phyloP scores from a whole-genome alignment of 2,797 vertebrate species.

The Astyanax mexicanus region DNA sequence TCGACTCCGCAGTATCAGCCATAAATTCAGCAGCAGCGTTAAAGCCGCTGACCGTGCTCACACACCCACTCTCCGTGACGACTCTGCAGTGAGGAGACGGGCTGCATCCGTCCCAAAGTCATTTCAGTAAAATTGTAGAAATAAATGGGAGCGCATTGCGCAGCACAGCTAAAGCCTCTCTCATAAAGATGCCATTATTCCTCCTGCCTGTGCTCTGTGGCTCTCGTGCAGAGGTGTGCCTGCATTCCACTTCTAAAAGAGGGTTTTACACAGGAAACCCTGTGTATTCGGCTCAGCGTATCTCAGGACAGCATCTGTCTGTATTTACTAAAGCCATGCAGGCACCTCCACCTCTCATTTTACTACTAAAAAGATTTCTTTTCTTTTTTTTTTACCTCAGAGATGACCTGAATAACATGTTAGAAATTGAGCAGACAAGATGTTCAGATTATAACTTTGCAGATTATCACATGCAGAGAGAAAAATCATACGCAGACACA shows the following conservation, averaged over 20 bases:
- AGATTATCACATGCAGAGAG: too few relatives aligned
- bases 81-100: constrained; percentile 24
- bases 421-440: too few relatives aligned
- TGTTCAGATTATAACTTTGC: too few relatives aligned
- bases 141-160: constrained; percentile 48
- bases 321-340: constrained; percentile 3
- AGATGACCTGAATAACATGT: too few relatives aligned
- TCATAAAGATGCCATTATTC: constrained; percentile 10
- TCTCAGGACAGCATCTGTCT: background rate
- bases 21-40: constrained; percentile 44
- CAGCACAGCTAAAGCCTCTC: constrained; percentile 16
- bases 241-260: background rate
- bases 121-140: constrained; percentile 59
- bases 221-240: background rate
- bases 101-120: constrained; percentile 27
- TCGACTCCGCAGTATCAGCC: constrained; percentile 14
- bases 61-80: constrained; percentile 30
- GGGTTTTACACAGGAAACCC: background rate
- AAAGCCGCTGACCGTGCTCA: constrained; percentile 49
- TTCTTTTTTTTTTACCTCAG: too few relatives aligned
- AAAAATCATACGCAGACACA: too few relatives aligned
- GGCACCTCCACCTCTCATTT: background rate
- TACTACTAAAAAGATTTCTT: too few relatives aligned
- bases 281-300: too few relatives aligned
- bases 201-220: background rate